Evolutionary conservation across 1,140 invertebrate species (phyloP).

Genomic region (Cherax quadricarinatus): DNA sequence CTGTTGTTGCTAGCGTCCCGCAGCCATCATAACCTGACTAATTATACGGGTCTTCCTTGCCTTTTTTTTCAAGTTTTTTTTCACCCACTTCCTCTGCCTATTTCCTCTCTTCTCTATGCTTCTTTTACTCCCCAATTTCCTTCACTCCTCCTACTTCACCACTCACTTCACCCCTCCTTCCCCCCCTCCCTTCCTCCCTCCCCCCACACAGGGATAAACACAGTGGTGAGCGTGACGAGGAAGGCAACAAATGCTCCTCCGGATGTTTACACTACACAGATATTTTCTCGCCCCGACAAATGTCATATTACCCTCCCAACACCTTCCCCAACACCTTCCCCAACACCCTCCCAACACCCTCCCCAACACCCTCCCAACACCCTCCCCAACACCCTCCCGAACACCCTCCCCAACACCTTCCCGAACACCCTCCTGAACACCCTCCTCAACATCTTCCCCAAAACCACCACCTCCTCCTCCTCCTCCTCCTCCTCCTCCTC

Average conservation of each 20-base stretch:
- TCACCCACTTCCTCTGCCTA: too few relatives aligned
- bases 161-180: neutral
- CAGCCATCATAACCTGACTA: too few relatives aligned
- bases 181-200: neutral
- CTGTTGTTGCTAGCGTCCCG: too few relatives aligned
- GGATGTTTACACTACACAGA: constrained; percentile 42
- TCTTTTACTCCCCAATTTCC: too few relatives aligned
- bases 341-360: neutral
- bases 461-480: too few relatives aligned
- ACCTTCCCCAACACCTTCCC: neutral
- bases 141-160: neutral
- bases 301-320: constrained; percentile 21
- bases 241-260: constrained; percentile 33
- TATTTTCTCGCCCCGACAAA: constrained; percentile 42
- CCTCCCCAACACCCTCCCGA: too few relatives aligned
- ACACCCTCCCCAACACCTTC: too few relatives aligned
- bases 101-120: neutral
- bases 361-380: neutral
- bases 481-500: too few relatives aligned
- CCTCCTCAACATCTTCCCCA: too few relatives aligned
- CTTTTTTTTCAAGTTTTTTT: too few relatives aligned
- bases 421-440: too few relatives aligned
- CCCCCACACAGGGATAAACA: constrained; percentile 24
- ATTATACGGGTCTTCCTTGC: too few relatives aligned
- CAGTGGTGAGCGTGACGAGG: constrained; percentile 16